phyloP scores from a whole-genome alignment of 2,113 vertebrate genomes.

The Lichenostomus cassidix region DNA sequence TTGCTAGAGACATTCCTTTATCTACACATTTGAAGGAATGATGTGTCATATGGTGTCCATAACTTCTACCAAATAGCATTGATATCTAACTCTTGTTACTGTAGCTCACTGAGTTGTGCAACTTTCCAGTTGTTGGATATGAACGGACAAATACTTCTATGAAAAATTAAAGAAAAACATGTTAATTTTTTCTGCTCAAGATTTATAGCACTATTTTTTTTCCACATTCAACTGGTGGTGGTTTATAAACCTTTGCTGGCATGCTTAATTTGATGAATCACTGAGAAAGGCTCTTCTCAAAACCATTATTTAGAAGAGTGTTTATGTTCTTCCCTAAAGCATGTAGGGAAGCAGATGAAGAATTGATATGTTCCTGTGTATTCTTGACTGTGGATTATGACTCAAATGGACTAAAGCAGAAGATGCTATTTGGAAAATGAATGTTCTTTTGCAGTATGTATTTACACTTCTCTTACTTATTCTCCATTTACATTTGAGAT shows the following conservation, averaged over 20 bases:
- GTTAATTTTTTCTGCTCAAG: not conserved
- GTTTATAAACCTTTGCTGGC: not conserved
- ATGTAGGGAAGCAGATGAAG: not conserved
- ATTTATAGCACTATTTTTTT: not conserved
- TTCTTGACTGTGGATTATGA: not conserved
- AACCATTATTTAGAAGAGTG: not conserved
- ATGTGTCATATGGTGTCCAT: rapidly evolving
- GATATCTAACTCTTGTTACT: not conserved
- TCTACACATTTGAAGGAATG: rapidly evolving
- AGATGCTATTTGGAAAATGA: not conserved
- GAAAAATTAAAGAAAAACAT: not conserved
- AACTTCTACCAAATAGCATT: not conserved
- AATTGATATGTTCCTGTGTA: not conserved
- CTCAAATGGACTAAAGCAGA: not conserved
- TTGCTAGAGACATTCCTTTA: not conserved
- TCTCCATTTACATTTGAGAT: not conserved
- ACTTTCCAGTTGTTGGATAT: not conserved
- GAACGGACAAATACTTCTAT: not conserved
- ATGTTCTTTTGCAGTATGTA: not conserved
- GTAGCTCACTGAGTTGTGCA: not conserved
- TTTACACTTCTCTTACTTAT: not conserved
- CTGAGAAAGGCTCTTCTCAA: not conserved
- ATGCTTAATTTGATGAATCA: not conserved
- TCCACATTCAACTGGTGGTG: not conserved
- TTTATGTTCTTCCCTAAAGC: not conserved